Conservation (phyloP, 2,888 invertebrate genomes). For the Synanthedon formicaeformis region DNA sequence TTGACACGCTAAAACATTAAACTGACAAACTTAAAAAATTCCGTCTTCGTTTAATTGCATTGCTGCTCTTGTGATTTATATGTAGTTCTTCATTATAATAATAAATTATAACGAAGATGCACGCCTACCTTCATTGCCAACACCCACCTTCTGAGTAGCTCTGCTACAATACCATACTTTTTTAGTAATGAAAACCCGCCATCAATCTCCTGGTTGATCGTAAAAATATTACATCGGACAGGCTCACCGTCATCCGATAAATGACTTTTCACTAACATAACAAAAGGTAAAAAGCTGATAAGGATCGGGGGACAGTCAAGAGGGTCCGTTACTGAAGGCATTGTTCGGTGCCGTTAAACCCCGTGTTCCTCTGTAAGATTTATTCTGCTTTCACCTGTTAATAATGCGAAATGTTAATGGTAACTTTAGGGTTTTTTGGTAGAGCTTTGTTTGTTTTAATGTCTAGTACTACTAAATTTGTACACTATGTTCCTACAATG, state of each 20-base stretch:
- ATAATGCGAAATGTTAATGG: not conserved
- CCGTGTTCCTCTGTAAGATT: conserved; percentile 5
- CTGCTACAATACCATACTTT: not conserved
- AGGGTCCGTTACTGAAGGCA: conserved; percentile 11
- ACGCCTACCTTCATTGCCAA: too few relatives aligned
- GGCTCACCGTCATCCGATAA: conserved; percentile 7
- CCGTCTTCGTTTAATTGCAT: too few relatives aligned
- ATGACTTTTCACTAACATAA: conserved; percentile 14
- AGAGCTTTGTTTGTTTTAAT: not conserved
- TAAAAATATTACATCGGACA: conserved; percentile 3
- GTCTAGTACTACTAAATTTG: too few relatives aligned
- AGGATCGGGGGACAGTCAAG: conserved; percentile 8
- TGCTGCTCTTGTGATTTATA: too few relatives aligned
- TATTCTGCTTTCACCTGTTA: not conserved
- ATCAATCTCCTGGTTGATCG: not conserved
- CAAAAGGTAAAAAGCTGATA: conserved; percentile 17
- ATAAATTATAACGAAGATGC: too few relatives aligned
- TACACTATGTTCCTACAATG: too few relatives aligned
- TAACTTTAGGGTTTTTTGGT: not conserved
- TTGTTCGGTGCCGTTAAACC: conserved; percentile 20
- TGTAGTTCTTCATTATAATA: too few relatives aligned
- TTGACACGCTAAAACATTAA: too few relatives aligned
- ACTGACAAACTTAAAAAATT: too few relatives aligned
- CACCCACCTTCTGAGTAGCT: too few relatives aligned
- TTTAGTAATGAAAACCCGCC: not conserved